Evolutionary conservation across 2,113 vertebrate species (phyloP).

Genomic region (Poeciliopsis retropinna): DNA sequence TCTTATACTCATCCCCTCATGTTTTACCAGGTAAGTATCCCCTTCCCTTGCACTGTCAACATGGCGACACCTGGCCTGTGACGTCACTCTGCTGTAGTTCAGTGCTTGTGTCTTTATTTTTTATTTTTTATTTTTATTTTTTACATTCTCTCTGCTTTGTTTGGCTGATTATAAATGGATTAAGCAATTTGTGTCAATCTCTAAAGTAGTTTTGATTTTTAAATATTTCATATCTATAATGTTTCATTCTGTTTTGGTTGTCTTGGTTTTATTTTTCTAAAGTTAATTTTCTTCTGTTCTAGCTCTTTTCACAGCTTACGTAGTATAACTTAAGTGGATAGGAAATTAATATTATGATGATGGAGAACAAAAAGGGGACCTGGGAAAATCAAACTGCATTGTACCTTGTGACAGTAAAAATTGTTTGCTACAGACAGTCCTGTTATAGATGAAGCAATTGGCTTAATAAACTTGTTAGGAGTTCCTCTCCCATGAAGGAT

Average conservation of each 20-base stretch:
- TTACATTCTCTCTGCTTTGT: constrained; percentile 92
- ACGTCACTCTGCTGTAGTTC: constrained; percentile 98
- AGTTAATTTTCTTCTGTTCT: constrained; percentile 96
- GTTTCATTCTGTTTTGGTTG: constrained; percentile 83
- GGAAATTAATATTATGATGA: constrained; percentile 17
- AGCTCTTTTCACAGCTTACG: constrained; percentile 99
- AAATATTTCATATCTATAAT: constrained; percentile 72
- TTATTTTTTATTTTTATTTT: constrained; percentile 60
- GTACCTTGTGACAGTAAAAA: constrained; percentile 16
- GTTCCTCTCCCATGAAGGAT: constrained; percentile 34
- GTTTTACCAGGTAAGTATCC: constrained; percentile 81
- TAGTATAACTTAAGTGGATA: constrained; percentile 44
- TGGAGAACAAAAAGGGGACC: constrained; percentile 14
- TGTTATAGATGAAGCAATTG: constrained; percentile 46
- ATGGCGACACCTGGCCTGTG: constrained; percentile 91
- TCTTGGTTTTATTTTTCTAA: constrained; percentile 84
- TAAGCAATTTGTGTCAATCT: constrained; percentile 90
- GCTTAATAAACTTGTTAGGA: constrained; percentile 31
- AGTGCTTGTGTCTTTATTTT: constrained; percentile 91
- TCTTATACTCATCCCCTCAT: constrained; percentile 59
- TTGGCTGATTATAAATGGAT: constrained; percentile 99
- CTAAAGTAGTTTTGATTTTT: constrained; percentile 91
- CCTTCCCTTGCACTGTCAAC: constrained; percentile 90
- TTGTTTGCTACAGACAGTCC: constrained; percentile 18
- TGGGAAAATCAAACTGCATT: constrained; percentile 35